phyloP scores from a whole-genome alignment of 2,888 invertebrate genomes.

The Drosophila acutilabella region DNA sequence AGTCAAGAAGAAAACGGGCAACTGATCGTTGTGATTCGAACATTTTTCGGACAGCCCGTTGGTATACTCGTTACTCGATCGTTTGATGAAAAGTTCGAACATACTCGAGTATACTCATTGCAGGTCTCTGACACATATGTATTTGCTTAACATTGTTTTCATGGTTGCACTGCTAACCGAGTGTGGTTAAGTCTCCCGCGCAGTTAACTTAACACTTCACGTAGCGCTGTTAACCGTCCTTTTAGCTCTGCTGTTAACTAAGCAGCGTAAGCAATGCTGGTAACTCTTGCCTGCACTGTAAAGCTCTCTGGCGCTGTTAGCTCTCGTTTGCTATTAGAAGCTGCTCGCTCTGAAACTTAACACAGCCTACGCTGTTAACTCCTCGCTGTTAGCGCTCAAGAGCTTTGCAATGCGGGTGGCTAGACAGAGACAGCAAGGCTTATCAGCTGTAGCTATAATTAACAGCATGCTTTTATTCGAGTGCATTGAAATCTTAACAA shows the following conservation, averaged over 20 bases:
- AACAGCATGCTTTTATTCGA: conserved; percentile 6
- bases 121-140: too few species aligned
- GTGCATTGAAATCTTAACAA: neutral
- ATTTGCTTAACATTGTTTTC: conserved; percentile 73
- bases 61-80: too few species aligned
- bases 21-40: too few species aligned
- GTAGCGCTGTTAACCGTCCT: neutral
- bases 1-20: too few species aligned
- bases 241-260: neutral
- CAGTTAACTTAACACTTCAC: neutral
- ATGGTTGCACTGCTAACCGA: conserved; percentile 48
- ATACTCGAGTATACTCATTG: too few species aligned
- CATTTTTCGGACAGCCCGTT: too few species aligned
- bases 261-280: neutral
- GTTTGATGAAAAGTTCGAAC: too few species aligned
- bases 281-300: neutral
- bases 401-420: neutral
- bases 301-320: neutral
- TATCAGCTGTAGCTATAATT: neutral
- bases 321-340: neutral
- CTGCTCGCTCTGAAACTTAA: neutral
- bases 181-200: neutral
- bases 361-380: neutral
- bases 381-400: neutral
- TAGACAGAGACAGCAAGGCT: neutral